Evolutionary conservation across 2,888 invertebrate genomes (phyloP).

Genomic region (Drosophila borborema): DNA sequence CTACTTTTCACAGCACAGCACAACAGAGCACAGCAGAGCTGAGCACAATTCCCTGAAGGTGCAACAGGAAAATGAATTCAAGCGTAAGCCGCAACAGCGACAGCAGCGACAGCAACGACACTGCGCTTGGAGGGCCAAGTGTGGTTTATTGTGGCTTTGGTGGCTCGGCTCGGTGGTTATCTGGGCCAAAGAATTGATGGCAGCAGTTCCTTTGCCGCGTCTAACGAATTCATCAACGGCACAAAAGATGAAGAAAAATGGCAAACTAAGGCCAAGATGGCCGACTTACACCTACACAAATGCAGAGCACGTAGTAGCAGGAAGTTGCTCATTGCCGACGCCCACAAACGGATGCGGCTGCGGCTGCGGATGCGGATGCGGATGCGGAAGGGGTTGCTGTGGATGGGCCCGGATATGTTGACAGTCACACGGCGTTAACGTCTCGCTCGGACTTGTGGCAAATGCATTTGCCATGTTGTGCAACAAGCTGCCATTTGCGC

Average conservation of each 20-base stretch:
- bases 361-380: constrained; percentile 21
- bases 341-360: constrained; percentile 9
- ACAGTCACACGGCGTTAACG: constrained; percentile 37
- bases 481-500: constrained; percentile 53
- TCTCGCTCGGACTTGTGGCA: constrained; percentile 43
- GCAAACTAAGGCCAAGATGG: constrained; percentile 63
- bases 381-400: constrained; percentile 25
- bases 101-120: not conserved
- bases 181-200: constrained; percentile 31
- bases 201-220: constrained; percentile 30
- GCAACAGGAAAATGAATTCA: constrained; percentile 52
- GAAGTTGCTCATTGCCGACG: constrained; percentile 30
- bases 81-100: constrained; percentile 29
- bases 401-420: constrained; percentile 44
- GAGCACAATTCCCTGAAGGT: constrained; percentile 61
- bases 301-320: constrained; percentile 2
- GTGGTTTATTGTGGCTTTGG: constrained; percentile 5
- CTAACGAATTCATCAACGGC: constrained; percentile 68
- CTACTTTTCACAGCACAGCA: constrained; percentile 39
- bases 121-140: constrained; percentile 8
- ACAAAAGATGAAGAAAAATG: constrained; percentile 70
- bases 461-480: constrained; percentile 62
- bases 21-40: not conserved
- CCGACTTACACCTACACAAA: constrained; percentile 10
- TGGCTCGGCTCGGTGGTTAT: constrained; percentile 13